A percentile compares a stretch with the other conserved stretches of the same genome.
Conservation (phyloP, 2,888 invertebrate species). For the Ommatoiulus sabulosus region DNA sequence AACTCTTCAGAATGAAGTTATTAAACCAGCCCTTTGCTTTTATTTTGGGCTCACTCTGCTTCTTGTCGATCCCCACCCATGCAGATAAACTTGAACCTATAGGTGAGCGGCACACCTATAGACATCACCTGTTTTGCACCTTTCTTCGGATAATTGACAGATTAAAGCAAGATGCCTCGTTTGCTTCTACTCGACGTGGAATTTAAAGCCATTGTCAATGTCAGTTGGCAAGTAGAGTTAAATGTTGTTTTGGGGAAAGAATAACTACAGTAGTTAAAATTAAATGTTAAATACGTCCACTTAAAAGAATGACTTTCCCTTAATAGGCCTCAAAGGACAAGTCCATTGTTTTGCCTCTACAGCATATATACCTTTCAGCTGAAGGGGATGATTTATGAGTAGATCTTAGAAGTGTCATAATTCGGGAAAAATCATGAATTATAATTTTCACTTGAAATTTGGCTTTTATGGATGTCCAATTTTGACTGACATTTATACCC, state of each 20-base stretch:
- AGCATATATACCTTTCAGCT: too few relatives aligned
- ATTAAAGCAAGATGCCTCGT: conserved; percentile 8
- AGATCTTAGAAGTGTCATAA: too few relatives aligned
- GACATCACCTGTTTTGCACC: conserved; percentile 31
- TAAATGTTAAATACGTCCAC: not conserved
- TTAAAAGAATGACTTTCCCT: too few relatives aligned
- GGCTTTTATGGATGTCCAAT: too few relatives aligned
- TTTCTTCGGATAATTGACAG: conserved; percentile 19
- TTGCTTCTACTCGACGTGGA: not conserved
- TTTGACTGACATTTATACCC: too few relatives aligned
- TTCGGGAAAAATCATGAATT: too few relatives aligned
- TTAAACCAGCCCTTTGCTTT: conserved; percentile 48
- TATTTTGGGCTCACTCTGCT: conserved; percentile 21
- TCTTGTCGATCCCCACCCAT: conserved; percentile 44
- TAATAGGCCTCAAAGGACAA: too few relatives aligned
- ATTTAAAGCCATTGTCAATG: conserved; percentile 13
- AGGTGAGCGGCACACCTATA: conserved; percentile 18
- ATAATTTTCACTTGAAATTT: too few relatives aligned
- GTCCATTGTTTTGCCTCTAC: too few relatives aligned
- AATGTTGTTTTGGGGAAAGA: not conserved
- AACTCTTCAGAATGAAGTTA: conserved; percentile 26
- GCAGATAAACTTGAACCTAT: not conserved
- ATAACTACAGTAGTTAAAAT: not conserved
- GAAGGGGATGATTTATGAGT: too few relatives aligned
- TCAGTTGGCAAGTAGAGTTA: not conserved